Evolutionary conservation across 2,113 vertebrate genomes (phyloP), one percentile per base, ranked within the genome.

Genomic region (Brienomyrus brachyistius): DNA sequence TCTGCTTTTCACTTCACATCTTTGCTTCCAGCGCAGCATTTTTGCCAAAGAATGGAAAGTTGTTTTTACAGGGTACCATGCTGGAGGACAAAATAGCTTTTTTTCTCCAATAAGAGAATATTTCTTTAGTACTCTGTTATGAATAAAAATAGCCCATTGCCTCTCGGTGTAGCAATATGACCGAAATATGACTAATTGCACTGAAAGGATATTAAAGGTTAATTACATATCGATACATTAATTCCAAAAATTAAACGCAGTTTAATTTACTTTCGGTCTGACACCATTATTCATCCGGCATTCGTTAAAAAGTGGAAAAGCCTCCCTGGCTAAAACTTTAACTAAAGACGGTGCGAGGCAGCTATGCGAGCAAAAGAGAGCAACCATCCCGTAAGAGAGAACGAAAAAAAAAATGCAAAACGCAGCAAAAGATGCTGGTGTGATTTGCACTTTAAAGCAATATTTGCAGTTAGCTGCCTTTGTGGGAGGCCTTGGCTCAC

Each of bases 281-380:
- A 43, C 31, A 6, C 10, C 74, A 80, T 80, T 43, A 80, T 80
- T 80, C 31, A 43, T 80, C 74, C 17, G 13, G 35, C 35, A 43
- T 80, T 40, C 13, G 5, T 15, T 80, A 80, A 17, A 77, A 19
- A 5, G 35, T 80, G 35, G 19, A 80, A 91, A 50, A 66, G 91
- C 90, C 70, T 87, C 93, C 89, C 87, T 93, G 88, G 89, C 91
- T 90, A 47, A 87, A 90, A 91, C 89, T 89, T 90, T 92, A 89
- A 94, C 91, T 86, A 93, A 87, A 47, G 11, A 51, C 23, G 15
- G n/a, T 51, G 40, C 85, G 88, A 92, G 88, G 50, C 89, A 35
- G 54, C 91, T 93, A 91, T 90, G 91, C 90, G 88, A 90, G 80
- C 0, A 47, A 91, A 3, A 84, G 52, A 80, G 70, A 88, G 59